phyloP scores from a whole-genome alignment of 2,888 invertebrate genomes.

The Leucania comma region DNA sequence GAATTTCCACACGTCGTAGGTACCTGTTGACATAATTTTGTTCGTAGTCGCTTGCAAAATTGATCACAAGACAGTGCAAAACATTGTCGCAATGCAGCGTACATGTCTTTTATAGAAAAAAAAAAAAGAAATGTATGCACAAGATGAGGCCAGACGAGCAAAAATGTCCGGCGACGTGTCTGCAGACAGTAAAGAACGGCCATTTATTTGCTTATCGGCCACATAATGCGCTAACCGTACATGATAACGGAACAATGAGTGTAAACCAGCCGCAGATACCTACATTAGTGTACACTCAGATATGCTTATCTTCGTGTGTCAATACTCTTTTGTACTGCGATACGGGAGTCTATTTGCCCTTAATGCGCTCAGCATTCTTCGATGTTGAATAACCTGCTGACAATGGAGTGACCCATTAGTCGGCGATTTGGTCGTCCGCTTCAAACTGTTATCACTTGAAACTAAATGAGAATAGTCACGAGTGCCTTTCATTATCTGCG shows the following conservation, averaged over 20 bases:
- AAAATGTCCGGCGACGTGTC: constrained; percentile 67
- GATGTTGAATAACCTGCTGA: constrained; percentile 82
- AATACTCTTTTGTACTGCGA: constrained; percentile 90
- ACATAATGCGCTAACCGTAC: constrained; percentile 86
- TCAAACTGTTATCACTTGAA: constrained; percentile 74
- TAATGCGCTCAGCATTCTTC: constrained; percentile 87
- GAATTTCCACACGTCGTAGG: constrained; percentile 4
- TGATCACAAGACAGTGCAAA: constrained; percentile 24
- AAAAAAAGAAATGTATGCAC: constrained; percentile 42
- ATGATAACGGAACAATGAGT: constrained; percentile 89
- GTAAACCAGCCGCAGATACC: constrained; percentile 83
- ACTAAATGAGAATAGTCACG: constrained; percentile 68
- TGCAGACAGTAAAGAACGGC: constrained; percentile 70
- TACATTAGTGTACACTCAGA: constrained; percentile 85
- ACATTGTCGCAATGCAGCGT: constrained; percentile 51
- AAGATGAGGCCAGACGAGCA: constrained; percentile 59
- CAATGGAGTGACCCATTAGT: constrained; percentile 85
- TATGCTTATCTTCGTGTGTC: constrained; percentile 88
- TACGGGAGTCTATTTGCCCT: constrained; percentile 88
- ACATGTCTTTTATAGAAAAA: constrained; percentile 33
- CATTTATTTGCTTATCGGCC: constrained; percentile 88
- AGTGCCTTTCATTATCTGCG: constrained; percentile 64
- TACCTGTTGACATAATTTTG: constrained; percentile 21
- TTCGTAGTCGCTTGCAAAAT: constrained; percentile 21
- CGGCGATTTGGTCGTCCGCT: constrained; percentile 72